phyloP scores from a whole-genome alignment of 2,888 invertebrate species.

The Elegia similella region DNA sequence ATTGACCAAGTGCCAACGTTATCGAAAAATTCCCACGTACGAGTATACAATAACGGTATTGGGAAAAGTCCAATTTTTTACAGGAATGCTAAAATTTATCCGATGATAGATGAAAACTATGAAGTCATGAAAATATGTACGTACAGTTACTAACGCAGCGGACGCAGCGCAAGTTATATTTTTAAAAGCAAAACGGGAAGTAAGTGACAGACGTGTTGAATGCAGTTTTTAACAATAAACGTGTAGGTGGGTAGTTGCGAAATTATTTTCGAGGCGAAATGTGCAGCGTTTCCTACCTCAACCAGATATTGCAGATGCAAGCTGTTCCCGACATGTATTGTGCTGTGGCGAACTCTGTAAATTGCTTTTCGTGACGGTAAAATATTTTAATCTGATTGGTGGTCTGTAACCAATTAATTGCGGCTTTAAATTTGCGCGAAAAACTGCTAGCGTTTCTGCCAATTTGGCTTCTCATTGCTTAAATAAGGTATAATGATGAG shows the following conservation, averaged over 20 bases:
- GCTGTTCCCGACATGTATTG: conserved; percentile 72
- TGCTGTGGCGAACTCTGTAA: conserved; percentile 73
- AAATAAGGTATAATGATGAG: not conserved
- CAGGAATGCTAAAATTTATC: too few relatives aligned
- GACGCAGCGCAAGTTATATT: too few relatives aligned
- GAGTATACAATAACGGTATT: too few relatives aligned
- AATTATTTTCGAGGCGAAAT: conserved; percentile 55
- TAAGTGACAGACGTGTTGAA: not conserved
- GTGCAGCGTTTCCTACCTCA: conserved; percentile 56
- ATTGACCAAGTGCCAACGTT: too few relatives aligned
- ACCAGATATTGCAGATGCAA: conserved; percentile 67
- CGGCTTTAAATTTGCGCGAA: conserved; percentile 58
- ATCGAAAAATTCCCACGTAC: too few relatives aligned
- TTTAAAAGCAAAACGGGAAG: not conserved
- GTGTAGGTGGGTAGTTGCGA: conserved; percentile 27
- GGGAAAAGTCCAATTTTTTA: too few relatives aligned
- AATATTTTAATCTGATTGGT: conserved; percentile 79
- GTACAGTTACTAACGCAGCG: too few relatives aligned
- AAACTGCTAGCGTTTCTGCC: conserved; percentile 30
- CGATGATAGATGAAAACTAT: not conserved
- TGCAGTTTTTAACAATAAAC: not conserved
- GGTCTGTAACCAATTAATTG: conserved; percentile 75
- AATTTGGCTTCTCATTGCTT: conserved; percentile 14
- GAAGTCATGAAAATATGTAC: not conserved
- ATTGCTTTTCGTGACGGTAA: conserved; percentile 77